Evolutionary conservation across 2,113 vertebrate species (phyloP).

Genomic region (Callorhinus ursinus): DNA sequence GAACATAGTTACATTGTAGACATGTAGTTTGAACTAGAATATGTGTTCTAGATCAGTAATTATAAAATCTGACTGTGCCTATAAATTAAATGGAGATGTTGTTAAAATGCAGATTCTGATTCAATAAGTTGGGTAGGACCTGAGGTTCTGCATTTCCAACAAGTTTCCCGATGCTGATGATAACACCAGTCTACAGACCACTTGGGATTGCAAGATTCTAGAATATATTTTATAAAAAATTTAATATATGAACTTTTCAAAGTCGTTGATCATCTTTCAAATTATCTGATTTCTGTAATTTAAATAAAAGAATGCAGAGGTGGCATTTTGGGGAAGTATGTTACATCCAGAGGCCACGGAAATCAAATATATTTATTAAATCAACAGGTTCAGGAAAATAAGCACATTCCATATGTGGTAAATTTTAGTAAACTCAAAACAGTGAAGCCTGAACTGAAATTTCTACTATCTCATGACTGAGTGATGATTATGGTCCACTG

Average conservation of each 20-base stretch:
- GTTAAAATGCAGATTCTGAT: neutral
- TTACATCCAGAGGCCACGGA: neutral
- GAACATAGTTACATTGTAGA: neutral
- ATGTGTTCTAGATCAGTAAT: neutral
- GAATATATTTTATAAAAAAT: neutral
- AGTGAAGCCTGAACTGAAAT: neutral
- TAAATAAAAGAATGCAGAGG: neutral
- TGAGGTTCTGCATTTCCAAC: neutral
- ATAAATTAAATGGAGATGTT: neutral
- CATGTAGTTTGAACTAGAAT: neutral
- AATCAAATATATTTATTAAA: constrained; percentile 13
- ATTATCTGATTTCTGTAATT: constrained; percentile 17
- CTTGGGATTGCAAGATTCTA: neutral
- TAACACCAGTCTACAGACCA: neutral
- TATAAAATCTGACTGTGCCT: neutral
- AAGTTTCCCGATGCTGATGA: neutral
- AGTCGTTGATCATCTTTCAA: neutral
- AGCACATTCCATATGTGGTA: neutral
- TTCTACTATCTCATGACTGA: neutral
- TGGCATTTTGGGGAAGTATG: neutral
- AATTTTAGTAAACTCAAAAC: neutral
- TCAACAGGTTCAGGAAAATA: neutral
- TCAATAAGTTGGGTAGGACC: neutral
- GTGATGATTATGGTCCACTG: neutral
- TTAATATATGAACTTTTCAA: neutral